phyloP scores from a whole-genome alignment of 2,797 vertebrate genomes.

The Poeciliopsis presidionis region DNA sequence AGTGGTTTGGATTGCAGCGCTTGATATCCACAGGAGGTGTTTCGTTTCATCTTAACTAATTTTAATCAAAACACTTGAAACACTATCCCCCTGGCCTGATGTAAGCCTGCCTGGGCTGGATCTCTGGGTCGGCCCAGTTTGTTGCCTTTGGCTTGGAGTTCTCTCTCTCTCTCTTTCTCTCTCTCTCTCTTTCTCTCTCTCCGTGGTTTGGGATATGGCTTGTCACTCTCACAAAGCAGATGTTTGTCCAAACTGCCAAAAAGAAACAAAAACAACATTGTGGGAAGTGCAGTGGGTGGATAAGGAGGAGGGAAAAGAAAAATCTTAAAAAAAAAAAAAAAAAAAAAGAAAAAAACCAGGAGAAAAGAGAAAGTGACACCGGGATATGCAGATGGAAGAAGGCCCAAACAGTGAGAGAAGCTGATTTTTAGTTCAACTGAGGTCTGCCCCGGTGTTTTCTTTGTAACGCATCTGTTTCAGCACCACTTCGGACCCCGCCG shows the following conservation, averaged over 20 bases:
- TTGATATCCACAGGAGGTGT: constrained; percentile 94
- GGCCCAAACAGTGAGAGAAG: constrained; percentile 10
- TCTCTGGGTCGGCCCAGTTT: constrained; percentile 89
- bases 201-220: constrained; percentile 95
- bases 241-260: constrained; percentile 98
- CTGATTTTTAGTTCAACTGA: constrained; percentile 60
- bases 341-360: neutral
- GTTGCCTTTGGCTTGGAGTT: constrained; percentile 94
- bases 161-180: constrained; percentile 77
- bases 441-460: constrained; percentile 71
- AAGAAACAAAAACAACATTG: constrained; percentile 99
- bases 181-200: constrained; percentile 49
- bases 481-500: constrained; percentile 69
- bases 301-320: constrained; percentile 67
- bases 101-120: constrained; percentile 94
- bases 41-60: constrained; percentile 99
- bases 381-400: constrained; percentile 22
- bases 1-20: constrained; percentile 90
- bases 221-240: constrained; percentile 96
- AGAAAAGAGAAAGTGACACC: constrained; percentile 73
- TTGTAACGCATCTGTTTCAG: constrained; percentile 80
- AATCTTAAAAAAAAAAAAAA: neutral
- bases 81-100: constrained; percentile 92
- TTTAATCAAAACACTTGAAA: constrained; percentile 99
- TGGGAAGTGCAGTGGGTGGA: constrained; percentile 77